These are phyloP conservation scores for Aphidoletes aphidimyza DNA, from an alignment of 2,888 invertebrate species.

Conservation along the genomic window DNA sequence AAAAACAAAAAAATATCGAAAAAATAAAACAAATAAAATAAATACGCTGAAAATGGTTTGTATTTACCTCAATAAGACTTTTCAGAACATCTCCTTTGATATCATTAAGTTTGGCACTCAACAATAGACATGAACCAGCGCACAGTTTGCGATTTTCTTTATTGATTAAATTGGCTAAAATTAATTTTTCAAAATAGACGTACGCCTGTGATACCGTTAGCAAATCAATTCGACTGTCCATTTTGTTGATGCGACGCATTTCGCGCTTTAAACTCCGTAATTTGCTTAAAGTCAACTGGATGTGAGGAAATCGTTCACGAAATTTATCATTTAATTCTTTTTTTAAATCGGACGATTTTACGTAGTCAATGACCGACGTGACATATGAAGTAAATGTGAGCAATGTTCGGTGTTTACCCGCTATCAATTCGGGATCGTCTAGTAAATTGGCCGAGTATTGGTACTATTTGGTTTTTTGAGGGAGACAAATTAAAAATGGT, in stretches of 20 bases:
- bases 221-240: constrained; percentile 84
- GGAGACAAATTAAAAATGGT: not conserved
- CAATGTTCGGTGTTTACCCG: constrained; percentile 87
- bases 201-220: constrained; percentile 95
- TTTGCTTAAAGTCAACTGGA: constrained; percentile 95
- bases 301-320: constrained; percentile 91
- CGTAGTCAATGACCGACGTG: constrained; percentile 97
- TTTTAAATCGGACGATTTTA: constrained; percentile 93
- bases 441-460: constrained; percentile 86
- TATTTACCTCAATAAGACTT: constrained; percentile 83
- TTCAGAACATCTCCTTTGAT: constrained; percentile 90
- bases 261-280: constrained; percentile 94
- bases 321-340: constrained; percentile 98
- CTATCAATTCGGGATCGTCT: constrained; percentile 92
- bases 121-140: constrained; percentile 91
- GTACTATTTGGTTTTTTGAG: constrained; percentile 56
- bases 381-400: constrained; percentile 89
- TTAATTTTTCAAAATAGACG: constrained; percentile 98
- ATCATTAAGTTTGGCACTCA: constrained; percentile 97
- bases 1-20: constrained; percentile 55
- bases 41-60: not conserved
- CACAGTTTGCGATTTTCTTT: constrained; percentile 96
- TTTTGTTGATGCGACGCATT: constrained; percentile 90
- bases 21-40: not conserved
- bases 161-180: constrained; percentile 89